Evolutionary conservation across 2,888 invertebrate genomes (phyloP), one percentile per base, ranked within the genome.

Genomic region (Theretra japonica): DNA sequence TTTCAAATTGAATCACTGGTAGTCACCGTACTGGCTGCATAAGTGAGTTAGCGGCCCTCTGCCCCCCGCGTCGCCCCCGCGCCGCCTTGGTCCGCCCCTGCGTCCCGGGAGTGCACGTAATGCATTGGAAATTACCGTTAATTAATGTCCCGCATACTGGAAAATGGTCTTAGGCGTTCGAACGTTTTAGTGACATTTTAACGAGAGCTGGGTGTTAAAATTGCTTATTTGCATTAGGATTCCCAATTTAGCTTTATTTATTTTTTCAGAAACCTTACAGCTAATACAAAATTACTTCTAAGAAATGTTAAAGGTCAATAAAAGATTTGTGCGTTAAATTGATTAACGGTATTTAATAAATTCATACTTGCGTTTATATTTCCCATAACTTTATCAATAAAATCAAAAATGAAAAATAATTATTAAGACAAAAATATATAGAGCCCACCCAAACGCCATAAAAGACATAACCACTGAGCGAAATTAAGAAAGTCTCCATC

Each of bases 1-100:
- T 76, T 79, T 78, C 78, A 83, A 87, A 88, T 88, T 81, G 83
- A 87, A 87, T 88, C 85, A 85, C 79, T 72, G 58, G 73, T 79
- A 77, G 76, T 72, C 72, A 68, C 79, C 74, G 77, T 77, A 79
- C 75, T 82, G 79, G 80, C 77, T 82, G 83, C 82, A 83, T 85
- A 86, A 86, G 80, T 84, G 82, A 84, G 82, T 85, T 83, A 84
- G 79, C 73, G 71, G 74, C 76, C 75, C 77, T 76, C 70, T 74
- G 75, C 73, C 73, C 72, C 28, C 71, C 71, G 70, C 58, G 50
- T 62, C 72, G 50, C 75, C 70, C 62, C 59, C 30, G 50, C 50
- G 21, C 70, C 33, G 33, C 41, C 15, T 70, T 57, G 58, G 72
- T 72, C 72, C 70, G 75, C 75, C 70, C 72, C 69, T 68, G 28